Conservation (phyloP, 2,888 invertebrate genomes). For the Leptopilina drosophilae region DNA sequence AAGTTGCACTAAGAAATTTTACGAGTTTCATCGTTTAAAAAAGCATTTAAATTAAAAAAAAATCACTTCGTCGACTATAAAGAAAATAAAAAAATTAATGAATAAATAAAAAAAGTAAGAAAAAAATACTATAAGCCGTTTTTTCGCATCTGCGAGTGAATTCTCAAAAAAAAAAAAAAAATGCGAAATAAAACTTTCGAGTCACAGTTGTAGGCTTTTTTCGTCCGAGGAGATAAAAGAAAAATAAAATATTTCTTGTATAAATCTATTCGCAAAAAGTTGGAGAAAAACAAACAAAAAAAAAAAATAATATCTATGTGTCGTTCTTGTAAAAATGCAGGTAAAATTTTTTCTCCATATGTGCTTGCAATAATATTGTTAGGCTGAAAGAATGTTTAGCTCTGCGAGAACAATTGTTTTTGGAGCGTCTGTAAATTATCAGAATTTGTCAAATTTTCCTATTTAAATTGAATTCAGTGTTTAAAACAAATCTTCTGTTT, state of each 20-base stretch:
- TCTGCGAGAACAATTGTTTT: background rate
- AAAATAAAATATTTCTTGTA: background rate
- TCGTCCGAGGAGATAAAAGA: background rate
- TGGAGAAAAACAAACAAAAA: background rate
- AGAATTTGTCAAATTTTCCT: too few relatives aligned
- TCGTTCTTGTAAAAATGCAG: slow-evolving; percentile 20
- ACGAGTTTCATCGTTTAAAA: slow-evolving; percentile 30
- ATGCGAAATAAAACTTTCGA: slow-evolving; percentile 14
- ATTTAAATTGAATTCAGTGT: too few relatives aligned
- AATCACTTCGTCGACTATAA: slow-evolving; percentile 20
- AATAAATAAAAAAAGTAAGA: background rate
- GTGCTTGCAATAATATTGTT: slow-evolving; percentile 33
- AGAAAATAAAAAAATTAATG: background rate
- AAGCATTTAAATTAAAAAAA: background rate
- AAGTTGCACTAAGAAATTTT: slow-evolving; percentile 31
- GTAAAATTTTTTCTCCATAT: background rate
- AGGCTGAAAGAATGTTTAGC: slow-evolving; percentile 25
- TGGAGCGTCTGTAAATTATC: background rate
- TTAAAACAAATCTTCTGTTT: too few relatives aligned
- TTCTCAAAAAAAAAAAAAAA: background rate
- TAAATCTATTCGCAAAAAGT: slow-evolving; percentile 8
- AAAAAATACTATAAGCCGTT: slow-evolving; percentile 14
- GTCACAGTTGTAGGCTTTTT: slow-evolving; percentile 8
- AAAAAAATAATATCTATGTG: slow-evolving; percentile 6
- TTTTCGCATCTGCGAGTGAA: slow-evolving; percentile 3